Evolutionary conservation across 2,888 invertebrate species (phyloP), one percentile per base, ranked within the genome.

Genomic region (Schrankia costaestrigalis): DNA sequence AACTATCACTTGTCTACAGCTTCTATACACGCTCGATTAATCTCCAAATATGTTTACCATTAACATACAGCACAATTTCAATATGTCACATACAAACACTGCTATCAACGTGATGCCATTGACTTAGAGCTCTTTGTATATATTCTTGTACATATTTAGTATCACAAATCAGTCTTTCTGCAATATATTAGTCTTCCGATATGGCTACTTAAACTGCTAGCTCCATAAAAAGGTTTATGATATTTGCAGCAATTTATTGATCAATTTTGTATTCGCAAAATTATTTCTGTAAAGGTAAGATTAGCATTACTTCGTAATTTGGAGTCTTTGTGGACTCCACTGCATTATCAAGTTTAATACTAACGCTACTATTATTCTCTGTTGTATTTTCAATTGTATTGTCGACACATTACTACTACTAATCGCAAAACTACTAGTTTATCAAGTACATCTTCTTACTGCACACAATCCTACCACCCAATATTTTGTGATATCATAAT

Each of bases 1-100:
- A 33, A 46, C 60, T 57, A 48, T 51, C 52, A 64, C 55, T 55
- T 62, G 49, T 44, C 37, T 48, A 51, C 41, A 46, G 53, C 54
- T 57, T 56, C 33, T 42, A 30, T 49, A 42, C 46, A 56, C 45
- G 47, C 56, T 47, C 51, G 21, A 40, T 30, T 26, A 19, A 24
- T 29, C 3, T 46, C 38, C 40, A 40, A 32, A 54, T 45, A 41
- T 40, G 27, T 38, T 28, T 36, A 38, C 38, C 31, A 50, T 47
- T 57, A 55, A 55, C 46, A 47, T 35, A 28, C 14, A 28, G 56
- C 57, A 56, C 56, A 31, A 34, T 25, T 35, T 40, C 26, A 27
- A 12, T 41, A 37, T 43, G 41, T 48, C 35, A 54, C 44, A 47
- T 43, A 32, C 26, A 12, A n/a, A 51, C 45, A 46, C 40, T 40